Base-by-base conservation (phyloP, 2,113 vertebrate genomes). In the Onychostoma macrolepis region DNA sequence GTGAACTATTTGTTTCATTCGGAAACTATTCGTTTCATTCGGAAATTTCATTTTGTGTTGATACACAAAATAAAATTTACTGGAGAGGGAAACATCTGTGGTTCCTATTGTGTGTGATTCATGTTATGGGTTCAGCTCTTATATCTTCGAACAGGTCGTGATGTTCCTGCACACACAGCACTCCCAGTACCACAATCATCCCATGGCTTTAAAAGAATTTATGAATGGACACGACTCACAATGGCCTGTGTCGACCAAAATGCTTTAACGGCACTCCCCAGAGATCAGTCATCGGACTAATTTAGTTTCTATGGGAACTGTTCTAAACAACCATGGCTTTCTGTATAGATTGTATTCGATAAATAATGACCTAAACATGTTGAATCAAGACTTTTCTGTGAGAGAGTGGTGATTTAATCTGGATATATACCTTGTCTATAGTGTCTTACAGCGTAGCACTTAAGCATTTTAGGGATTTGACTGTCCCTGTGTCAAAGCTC, bases 241-340 rank as follows among this genome's bases (percentile, higher is more conserved):
- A 71, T 83, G 21, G 65, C 43, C 30, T 50, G n/a, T 24, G 63
- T 67, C 65, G 24, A 58, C 4, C 7, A 19, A 84, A 74, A 58
- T 84, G 69, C 13, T 74, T 36, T 75, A 74, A 75, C 30, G 33
- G 45, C 83, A 75, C 67, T 28, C 83, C 83, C 50, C 83, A 58
- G 33, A 38, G 33, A 84, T 83, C 80, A n/a, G 38, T 65, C 80
- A 83, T 84, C 67, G 36, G 67, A 19, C 50, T 26, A 72, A 84
- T 75, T 26, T 41, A 41, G 43, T 74, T 74, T 74, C 83, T 74
- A 56, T 84, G 69, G 83, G 21, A 74, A 84, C 83, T 41, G 83
- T 74, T 6, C 38, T 26, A 19, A 84, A 84, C 83, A 74, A 74
- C 10, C 48, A 38, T 41, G 21, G 4, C 83, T 74, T 48, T 74